Evolutionary conservation across 2,797 vertebrate genomes (phyloP), one percentile per base, ranked within the genome.

Genomic region (Steatocranus sp.): DNA sequence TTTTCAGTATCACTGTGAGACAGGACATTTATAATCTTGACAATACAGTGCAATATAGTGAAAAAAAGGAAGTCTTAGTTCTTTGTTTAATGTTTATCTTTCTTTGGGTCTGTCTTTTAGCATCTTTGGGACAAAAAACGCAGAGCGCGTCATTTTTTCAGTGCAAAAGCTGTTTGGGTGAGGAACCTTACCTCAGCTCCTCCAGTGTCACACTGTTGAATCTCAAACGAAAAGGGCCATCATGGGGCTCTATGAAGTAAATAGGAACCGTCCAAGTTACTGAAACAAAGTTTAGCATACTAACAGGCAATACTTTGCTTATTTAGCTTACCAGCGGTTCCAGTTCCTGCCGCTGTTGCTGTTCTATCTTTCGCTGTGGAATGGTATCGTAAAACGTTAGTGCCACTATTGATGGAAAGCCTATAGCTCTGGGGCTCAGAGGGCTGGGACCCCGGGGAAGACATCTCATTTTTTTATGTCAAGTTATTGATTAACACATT

Each of bases 101-200:
- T 73, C 41, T 11, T 73, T 73, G 66, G 11, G 4, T 30, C 17
- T 32, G 17, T 8, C 17, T 17, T 73, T 48, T 12, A 46, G 3
- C 6, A 30, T 66, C 63, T 6, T 41, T 41, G 17, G 4, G 14
- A 18, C 8, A 11, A 70, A 46, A 25, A 48, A 48, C 25, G 68
- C 30, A 73, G 10, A 12, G 15, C 25, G 15, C 17, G 15, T 70
- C 3, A 18, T 46, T 70, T 25, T 56, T 6, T 41, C 53, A 48
- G 10, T 38, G 18, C 23, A 3, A 50, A 18, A 80, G 36, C n/a
- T 73, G 25, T 73, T 4, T 3, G 0, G 36, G 8, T 66, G 12
- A 53, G 41, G 12, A 70, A 25, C 18, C 7, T 76, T 86, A 86
- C 95, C 93, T 94, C 27, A 96, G 41, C n/a, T 93, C 88, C 50